Base-by-base conservation (phyloP, 1,140 invertebrate species). In the Polypedilum vanderplanki region DNA sequence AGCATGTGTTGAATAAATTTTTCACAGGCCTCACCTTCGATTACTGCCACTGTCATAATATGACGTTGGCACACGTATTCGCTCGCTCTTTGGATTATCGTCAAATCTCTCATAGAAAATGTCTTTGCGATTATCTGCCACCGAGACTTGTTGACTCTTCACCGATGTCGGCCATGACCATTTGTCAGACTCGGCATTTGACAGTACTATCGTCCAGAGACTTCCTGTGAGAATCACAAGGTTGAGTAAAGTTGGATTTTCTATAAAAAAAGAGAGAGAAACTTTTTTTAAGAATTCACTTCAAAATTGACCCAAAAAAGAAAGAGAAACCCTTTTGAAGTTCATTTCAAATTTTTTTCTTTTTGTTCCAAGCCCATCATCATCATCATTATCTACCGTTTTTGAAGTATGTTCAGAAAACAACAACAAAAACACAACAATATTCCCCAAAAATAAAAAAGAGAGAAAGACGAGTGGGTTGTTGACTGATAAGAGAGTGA, bases 81-180 rank as follows among this genome's bases (percentile, higher is more conserved):
- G n/a, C 18, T 18, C 65, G 17, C 9, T 20, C 18, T 33, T 33
- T 33, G 24, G 24, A 33, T 33, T 70, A 9, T 57, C 46, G 10
- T n/a, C 46, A 57, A n/a, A 18, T 20, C 20, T 18, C 18, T 70
- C 65, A 20, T 18, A 22, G 17, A 18, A 70, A 9, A 70, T 18
- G 17, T 70, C 65, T 18, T 22, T 70, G 15, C 65, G 65, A 20
- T 22, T 70, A 18, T 18, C 17, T 22, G 65, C 65, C 20, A 10
- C 17, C 17, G 9, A 18, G 9, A 10, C 20, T 33, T 33, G 24
- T 33, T 33, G 24, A 15, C 46, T 22, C 17, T 70, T 70, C 18
- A 5, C 65, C 65, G 65, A 70, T 8, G 65, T 9, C 20, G 65
- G 65, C 65, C 65, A 70, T 70, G 65, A 70, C 65, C 65, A 70